Conservation (phyloP, 2,113 vertebrate species). For the Mustela nigripes region DNA sequence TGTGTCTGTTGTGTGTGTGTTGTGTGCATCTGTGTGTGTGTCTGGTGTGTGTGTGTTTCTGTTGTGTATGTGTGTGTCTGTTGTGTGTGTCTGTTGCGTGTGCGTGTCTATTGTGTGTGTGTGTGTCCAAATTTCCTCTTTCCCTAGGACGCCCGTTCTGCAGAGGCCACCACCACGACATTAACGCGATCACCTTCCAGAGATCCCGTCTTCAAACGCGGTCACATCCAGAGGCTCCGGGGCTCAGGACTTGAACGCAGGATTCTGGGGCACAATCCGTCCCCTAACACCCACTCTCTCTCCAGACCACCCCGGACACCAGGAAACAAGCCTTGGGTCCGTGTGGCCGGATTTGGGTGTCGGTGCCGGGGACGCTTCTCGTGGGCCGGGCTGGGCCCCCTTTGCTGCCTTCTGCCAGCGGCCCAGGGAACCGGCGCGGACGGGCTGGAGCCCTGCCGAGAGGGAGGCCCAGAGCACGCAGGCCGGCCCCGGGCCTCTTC, state of each 20-base stretch:
- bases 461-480: neutral
- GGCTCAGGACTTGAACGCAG: neutral
- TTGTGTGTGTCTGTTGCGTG: no score
- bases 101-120: no score
- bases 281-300: neutral
- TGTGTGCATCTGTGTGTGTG: no score
- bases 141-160: neutral
- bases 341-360: neutral
- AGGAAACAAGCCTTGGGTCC: neutral
- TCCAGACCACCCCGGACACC: neutral
- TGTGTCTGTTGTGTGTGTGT: no score
- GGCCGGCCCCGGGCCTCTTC: fast-evolving
- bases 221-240: neutral
- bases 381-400: fast-evolving
- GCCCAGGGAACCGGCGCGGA: neutral
- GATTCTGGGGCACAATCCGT: neutral
- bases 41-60: no score
- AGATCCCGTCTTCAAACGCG: neutral
- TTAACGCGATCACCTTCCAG: neutral
- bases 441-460: no score
- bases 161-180: neutral
- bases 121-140: neutral
- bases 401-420: neutral
- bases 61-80: no score
- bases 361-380: neutral